Evolutionary conservation across 64 coral and sea anemone species (phyloP), one percentile per base, ranked within the genome.

Genomic region (Astreopora myriophthalma): DNA sequence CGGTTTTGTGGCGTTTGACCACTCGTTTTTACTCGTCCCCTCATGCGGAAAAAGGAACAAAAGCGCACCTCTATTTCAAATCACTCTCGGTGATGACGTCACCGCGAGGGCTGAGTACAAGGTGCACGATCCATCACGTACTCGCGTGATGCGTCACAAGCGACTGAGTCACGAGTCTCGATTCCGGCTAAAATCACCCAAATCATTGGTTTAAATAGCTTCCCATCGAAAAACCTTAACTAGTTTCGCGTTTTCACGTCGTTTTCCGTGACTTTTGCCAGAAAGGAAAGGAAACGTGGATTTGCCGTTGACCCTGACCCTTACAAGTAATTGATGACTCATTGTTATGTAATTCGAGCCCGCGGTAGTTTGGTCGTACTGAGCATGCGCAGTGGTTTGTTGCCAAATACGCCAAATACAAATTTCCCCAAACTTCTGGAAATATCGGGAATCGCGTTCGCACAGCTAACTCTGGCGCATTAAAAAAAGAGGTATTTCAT

Each of bases 321-420:
- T 40, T 5, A 80, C 69, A 8, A 76, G 58, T 60, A 86, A 69
- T 88, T 81, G 95, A 96, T 96, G 95, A 96, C 95, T 96, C 91
- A 96, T 96, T 90, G 87, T 96, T 89, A 89, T 94, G 95, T 96
- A 85, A 94, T 96, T 72, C 86, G 91, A 96, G 95, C 95, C 95
- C 87, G 76, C 95, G 87, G 68, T 93, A 52, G 61, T 65, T 57
- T 52, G 10, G 32, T 24, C 60, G 19, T 26, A 34, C 40, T 34
- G 75, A 87, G 91, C 88, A 96, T 96, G 95, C 95, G 95, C 62
- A 80, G 39, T 58, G 25, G 17, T n/a, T 60, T 63, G 76, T 69
- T 90, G 69, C 66, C 87, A 85, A 40, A 61, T 74, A 71, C 22
- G 79, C 66, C 87, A 85, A 27, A 61, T 74, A 71, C 32, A 85